These are phyloP conservation scores for Furcifer pardalis DNA, from an alignment of 2,797 vertebrate genomes.

Conservation along the genomic window DNA sequence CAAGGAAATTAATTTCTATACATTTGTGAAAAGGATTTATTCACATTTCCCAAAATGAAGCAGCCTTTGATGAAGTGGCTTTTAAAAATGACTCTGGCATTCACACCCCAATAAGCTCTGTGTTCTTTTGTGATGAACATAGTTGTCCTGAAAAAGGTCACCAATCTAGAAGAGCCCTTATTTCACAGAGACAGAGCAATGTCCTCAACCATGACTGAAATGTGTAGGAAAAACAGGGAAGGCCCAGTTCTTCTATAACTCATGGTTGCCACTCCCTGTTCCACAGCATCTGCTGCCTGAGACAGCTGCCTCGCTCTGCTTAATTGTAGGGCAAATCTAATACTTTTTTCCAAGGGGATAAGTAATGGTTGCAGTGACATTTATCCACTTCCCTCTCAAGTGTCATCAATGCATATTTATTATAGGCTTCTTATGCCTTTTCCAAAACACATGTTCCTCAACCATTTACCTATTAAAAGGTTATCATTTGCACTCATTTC, in stretches of 20 bases:
- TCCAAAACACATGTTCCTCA: background rate
- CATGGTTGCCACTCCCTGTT: background rate
- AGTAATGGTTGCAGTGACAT: accelerated
- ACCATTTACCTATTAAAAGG: constrained; percentile 61
- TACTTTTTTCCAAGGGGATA: background rate
- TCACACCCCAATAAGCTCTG: no score
- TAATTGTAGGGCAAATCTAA: background rate
- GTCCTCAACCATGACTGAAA: background rate
- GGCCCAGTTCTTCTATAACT: background rate
- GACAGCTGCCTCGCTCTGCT: no score
- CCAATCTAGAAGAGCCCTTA: no score
- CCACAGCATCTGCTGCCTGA: background rate
- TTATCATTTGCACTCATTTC: constrained; percentile 47
- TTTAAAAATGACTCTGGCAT: no score
- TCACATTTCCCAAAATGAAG: no score
- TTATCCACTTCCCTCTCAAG: background rate
- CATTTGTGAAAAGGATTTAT: no score
- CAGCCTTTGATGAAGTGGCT: no score
- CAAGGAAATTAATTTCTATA: no score
- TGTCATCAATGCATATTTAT: background rate
- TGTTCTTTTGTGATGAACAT: no score
- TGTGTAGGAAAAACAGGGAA: background rate
- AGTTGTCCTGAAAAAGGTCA: no score
- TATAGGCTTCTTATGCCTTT: constrained; percentile 22
- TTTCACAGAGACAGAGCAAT: background rate